Conservation (phyloP, 23 tunicate genomes). For the Halocynthia aurantium region DNA sequence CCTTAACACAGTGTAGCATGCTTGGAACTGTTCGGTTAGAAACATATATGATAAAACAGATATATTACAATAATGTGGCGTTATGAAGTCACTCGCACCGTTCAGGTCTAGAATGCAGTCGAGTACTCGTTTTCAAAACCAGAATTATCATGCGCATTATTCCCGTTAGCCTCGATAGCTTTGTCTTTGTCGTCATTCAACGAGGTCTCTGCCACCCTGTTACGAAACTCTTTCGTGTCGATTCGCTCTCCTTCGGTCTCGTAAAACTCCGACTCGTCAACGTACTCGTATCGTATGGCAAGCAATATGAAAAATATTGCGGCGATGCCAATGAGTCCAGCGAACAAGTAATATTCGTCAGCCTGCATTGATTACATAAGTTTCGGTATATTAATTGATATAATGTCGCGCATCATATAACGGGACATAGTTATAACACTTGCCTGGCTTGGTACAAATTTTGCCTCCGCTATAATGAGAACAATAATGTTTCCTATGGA, state of each 20-base stretch:
- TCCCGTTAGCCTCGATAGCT: not conserved
- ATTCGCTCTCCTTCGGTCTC: conserved; percentile 19
- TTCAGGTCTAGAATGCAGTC: not conserved
- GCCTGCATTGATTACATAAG: conserved; percentile 29
- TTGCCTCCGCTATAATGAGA: conserved; percentile 80
- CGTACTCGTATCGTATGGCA: conserved; percentile 70
- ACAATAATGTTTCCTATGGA: conserved; percentile 96
- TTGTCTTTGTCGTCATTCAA: not conserved
- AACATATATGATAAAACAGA: no score
- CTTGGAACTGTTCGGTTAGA: no score
- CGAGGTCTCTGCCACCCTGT: not conserved
- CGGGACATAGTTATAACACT: not conserved
- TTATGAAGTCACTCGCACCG: no score
- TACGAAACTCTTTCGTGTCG: not conserved
- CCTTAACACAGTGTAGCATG: no score
- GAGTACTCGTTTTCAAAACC: conserved; percentile 1
- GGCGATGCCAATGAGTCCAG: conserved; percentile 81
- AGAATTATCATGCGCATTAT: not conserved
- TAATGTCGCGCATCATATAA: no score
- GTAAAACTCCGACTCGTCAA: conserved; percentile 65
- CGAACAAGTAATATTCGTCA: conserved; percentile 88
- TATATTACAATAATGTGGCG: no score
- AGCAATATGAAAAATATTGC: conserved; percentile 66
- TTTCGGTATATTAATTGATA: not conserved
- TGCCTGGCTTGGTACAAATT: conserved; percentile 78